These are phyloP conservation scores for Lineus longissimus DNA, from an alignment of 1,140 invertebrate genomes.

Conservation along the genomic window DNA sequence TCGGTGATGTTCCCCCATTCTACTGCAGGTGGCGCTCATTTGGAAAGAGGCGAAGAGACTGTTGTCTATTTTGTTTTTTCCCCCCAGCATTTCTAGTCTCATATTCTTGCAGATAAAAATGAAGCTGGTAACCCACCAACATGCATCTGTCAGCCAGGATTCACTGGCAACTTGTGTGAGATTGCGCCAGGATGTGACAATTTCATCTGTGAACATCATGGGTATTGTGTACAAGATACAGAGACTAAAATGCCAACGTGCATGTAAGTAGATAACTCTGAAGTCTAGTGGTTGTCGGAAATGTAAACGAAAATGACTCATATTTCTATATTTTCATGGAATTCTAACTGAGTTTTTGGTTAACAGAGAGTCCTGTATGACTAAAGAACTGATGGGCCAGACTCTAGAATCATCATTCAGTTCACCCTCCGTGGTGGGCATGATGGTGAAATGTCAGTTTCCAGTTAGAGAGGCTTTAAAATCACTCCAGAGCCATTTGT, in stretches of 20 bases:
- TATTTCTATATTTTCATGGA: not conserved
- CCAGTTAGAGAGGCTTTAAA: too few species aligned
- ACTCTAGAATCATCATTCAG: too few species aligned
- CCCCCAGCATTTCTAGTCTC: not conserved
- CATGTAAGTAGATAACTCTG: not conserved
- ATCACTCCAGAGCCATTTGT: too few species aligned
- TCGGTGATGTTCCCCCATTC: too few species aligned
- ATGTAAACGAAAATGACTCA: not conserved
- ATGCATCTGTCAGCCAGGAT: not conserved
- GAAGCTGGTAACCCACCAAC: not conserved
- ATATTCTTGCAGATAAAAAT: not conserved
- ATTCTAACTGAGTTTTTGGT: not conserved
- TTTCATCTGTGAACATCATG: constrained; percentile 11
- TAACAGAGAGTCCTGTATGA: not conserved
- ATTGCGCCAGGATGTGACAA: not conserved
- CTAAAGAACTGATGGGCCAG: not conserved
- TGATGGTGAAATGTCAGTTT: too few species aligned
- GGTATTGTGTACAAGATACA: not conserved
- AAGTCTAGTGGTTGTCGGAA: not conserved
- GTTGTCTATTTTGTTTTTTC: not conserved
- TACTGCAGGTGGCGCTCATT: not conserved
- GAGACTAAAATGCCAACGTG: not conserved
- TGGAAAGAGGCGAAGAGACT: not conserved
- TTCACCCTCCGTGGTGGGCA: too few species aligned
- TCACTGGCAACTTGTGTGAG: not conserved